A percentile compares a stretch with the other conserved stretches of the same genome.
These are phyloP conservation scores for Cuculus canorus DNA, from an alignment of 2,797 vertebrate species.

Conservation along the genomic window DNA sequence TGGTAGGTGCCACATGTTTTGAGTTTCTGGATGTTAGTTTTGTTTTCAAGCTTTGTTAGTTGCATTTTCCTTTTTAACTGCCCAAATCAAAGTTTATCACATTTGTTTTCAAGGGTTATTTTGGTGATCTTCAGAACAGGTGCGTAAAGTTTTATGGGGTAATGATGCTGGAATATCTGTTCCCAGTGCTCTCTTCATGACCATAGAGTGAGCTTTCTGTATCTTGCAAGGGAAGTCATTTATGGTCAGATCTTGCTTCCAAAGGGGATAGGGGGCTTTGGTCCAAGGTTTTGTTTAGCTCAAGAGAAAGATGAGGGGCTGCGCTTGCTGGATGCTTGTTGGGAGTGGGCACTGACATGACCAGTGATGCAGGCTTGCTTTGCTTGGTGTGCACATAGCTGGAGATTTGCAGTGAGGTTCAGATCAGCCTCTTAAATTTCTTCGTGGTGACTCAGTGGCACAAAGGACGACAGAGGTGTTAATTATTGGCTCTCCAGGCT, in stretches of 20 bases:
- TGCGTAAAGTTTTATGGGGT: background rate
- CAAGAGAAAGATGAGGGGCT: background rate
- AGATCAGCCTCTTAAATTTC: background rate
- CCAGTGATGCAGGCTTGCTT: accelerated
- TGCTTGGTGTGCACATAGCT: background rate
- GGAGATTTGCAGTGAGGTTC: background rate
- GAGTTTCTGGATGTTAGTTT: background rate
- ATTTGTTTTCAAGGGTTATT: background rate
- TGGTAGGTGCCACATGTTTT: background rate
- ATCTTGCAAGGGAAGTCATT: background rate
- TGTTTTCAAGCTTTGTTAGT: background rate
- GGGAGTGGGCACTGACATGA: background rate
- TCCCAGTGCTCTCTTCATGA: background rate
- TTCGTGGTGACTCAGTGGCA: background rate
- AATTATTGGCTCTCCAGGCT: background rate
- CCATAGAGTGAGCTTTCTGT: background rate
- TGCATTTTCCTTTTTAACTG: background rate
- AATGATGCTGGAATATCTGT: accelerated
- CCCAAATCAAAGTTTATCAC: background rate
- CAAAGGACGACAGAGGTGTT: background rate
- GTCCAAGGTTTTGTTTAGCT: background rate
- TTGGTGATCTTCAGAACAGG: background rate
- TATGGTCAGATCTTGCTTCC: background rate
- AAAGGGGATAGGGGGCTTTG: background rate
- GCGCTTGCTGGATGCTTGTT: background rate